Evolutionary conservation across 2,797 vertebrate genomes (phyloP).

Genomic region (Falco columbarius): DNA sequence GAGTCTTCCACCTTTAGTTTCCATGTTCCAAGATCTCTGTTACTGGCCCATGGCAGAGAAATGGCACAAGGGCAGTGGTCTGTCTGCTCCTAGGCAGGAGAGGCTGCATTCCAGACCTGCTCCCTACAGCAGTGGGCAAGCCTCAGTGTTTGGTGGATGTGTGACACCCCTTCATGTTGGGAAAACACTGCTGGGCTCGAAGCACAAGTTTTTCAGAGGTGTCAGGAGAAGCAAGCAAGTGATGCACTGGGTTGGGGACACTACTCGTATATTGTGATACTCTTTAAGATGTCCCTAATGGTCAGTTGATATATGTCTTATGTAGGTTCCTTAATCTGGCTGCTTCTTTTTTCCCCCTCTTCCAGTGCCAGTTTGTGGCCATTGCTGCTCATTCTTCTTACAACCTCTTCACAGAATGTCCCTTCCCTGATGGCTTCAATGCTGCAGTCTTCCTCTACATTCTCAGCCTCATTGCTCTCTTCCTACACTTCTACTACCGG

Average conservation of each 20-base stretch:
- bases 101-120: neutral
- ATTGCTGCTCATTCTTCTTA: conserved; percentile 75
- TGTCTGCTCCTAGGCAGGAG: neutral
- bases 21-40: neutral
- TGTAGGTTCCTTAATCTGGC: neutral
- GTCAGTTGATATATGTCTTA: neutral
- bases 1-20: neutral
- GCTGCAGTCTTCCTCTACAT: conserved; percentile 64
- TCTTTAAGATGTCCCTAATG: neutral
- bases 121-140: neutral
- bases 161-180: neutral
- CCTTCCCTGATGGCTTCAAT: conserved; percentile 76
- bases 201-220: neutral
- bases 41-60: neutral
- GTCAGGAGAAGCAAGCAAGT: neutral
- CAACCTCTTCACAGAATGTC: conserved; percentile 77
- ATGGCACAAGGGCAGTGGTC: neutral
- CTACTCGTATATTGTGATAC: neutral
- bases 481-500: conserved; percentile 76
- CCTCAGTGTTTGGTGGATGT: neutral
- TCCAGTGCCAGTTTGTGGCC: conserved; percentile 78
- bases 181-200: neutral
- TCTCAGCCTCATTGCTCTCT: conserved; percentile 78
- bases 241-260: neutral
- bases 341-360: neutral